Evolutionary conservation across 2,888 invertebrate species (phyloP).

Genomic region (Teleiodes luculella): DNA sequence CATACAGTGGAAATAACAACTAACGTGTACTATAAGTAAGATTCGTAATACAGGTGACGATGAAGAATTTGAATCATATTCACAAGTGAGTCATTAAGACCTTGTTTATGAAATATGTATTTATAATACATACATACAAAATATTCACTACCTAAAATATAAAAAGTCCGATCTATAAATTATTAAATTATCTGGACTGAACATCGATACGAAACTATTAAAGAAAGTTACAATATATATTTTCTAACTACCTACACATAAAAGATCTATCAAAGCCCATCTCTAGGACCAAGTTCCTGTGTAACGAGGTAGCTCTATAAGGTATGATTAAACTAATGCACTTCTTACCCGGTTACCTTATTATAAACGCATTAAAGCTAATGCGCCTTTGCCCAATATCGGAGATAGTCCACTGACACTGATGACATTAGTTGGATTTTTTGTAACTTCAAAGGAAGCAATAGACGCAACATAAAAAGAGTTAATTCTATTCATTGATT

Average conservation of each 20-base stretch:
- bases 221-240: not conserved
- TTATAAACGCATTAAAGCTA: slow-evolving; percentile 63
- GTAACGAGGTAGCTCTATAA: slow-evolving; percentile 52
- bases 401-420: not conserved
- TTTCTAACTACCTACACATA: not conserved
- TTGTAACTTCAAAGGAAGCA: no score
- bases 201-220: no score
- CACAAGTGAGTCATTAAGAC: no score
- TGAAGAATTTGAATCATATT: no score
- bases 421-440: not conserved
- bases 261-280: not conserved
- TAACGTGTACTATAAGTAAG: no score
- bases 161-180: no score
- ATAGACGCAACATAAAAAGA: not conserved
- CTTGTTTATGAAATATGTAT: no score
- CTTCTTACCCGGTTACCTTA: slow-evolving; percentile 51
- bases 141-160: no score
- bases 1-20: not conserved
- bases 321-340: slow-evolving; percentile 64
- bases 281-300: slow-evolving; percentile 19
- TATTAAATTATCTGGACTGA: no score
- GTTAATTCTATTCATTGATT: no score
- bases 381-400: slow-evolving; percentile 35
- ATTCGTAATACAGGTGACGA: no score
- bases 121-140: no score